Conservation (phyloP, 1,140 invertebrate genomes). For the Trichonephila inaurata region DNA sequence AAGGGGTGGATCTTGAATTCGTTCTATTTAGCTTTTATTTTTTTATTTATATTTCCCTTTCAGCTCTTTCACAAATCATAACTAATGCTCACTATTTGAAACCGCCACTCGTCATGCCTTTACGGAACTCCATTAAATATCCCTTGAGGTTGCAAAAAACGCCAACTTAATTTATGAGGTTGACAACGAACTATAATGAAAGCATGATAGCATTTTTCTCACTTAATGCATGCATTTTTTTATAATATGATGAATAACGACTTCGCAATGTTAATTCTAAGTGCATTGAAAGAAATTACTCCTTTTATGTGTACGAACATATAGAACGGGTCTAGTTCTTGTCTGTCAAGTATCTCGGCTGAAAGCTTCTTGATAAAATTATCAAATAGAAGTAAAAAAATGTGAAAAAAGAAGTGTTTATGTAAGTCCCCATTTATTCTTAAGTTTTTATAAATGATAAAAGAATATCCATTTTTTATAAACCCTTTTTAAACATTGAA, state of each 20-base stretch:
- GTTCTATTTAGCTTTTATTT: not conserved
- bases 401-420: no score
- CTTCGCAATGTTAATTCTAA: not conserved
- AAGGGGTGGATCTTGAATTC: not conserved
- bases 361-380: no score
- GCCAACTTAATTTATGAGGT: not conserved
- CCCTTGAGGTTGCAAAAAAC: not conserved
- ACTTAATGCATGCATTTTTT: no score
- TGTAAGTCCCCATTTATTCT: no score
- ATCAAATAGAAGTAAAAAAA: no score
- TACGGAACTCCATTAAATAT: not conserved
- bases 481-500: no score
- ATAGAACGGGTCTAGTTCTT: not conserved
- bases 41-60: not conserved
- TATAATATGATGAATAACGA: constrained; percentile 10
- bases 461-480: no score
- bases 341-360: no score
- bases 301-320: not conserved
- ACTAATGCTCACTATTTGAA: not conserved
- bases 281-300: not conserved
- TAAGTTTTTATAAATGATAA: no score
- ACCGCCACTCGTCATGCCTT: not conserved
- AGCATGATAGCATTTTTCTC: not conserved
- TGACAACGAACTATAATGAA: not conserved
- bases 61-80: constrained; percentile 6